phyloP scores from a whole-genome alignment of 2,797 vertebrate genomes.

The Anas acuta region DNA sequence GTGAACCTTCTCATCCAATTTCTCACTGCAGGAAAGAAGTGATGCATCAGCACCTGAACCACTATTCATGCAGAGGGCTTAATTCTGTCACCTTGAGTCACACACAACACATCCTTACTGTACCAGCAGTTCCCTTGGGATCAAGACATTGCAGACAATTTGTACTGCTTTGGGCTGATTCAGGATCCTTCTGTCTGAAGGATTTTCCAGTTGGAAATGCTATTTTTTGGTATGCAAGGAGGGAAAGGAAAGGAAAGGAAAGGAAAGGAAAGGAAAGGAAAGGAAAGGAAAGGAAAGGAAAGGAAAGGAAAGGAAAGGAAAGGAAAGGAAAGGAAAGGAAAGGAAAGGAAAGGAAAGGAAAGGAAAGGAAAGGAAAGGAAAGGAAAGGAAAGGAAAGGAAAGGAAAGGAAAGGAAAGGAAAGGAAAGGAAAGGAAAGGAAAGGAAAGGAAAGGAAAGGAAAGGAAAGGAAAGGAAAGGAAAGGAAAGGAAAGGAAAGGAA shows the following conservation, averaged over 20 bases:
- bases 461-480: too few relatives aligned
- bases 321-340: neutral
- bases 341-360: neutral
- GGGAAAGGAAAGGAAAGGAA: too few relatives aligned
- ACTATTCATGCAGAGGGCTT: constrained; percentile 42
- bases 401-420: neutral
- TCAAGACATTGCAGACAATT: neutral
- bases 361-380: neutral
- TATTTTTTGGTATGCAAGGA: neutral
- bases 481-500: neutral
- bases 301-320: neutral
- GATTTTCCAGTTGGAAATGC: neutral
- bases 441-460: neutral
- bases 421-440: neutral
- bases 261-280: too few relatives aligned
- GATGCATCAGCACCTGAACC: constrained; percentile 55
- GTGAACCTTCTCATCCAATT: constrained; percentile 51
- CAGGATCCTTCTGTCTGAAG: neutral
- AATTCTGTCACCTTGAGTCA: constrained; percentile 62
- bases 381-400: neutral
- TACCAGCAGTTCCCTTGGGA: neutral
- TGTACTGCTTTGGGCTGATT: neutral
- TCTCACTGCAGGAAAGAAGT: constrained; percentile 46
- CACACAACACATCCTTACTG: neutral
- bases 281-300: neutral